Evolutionary conservation across 1,140 invertebrate species (phyloP), one percentile per base, ranked within the genome.

Genomic region (Ylistrum balloti): DNA sequence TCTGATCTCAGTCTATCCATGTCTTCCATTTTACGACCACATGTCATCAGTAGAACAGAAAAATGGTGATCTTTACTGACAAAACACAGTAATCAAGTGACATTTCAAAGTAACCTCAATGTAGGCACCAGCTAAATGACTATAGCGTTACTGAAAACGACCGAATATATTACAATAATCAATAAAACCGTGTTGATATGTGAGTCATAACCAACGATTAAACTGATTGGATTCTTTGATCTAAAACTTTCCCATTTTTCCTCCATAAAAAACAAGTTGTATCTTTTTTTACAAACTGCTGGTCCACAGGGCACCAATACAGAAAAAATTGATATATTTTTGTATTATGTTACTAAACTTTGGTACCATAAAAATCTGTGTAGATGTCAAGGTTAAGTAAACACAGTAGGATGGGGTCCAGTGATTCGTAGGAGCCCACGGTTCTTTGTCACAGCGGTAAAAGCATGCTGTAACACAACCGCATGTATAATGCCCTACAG

Each of bases 261-360:
- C 56, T 74, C 56, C 56, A 74, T 74, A 22, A 74, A 74, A 74
- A 74, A 74, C 56, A 74, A 74, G 56, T n/a, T 74, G 56, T 74
- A 74, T 74, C 56, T n/a, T n/a, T 74, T n/a, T 28, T 11, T 28
- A n/a, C 20, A 74, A 74, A 74, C 17, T 9, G n/a, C 22, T 28
- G 56, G 22, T 74, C 56, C 56, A 7, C 22, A n/a, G 56, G 56
- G 56, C 22, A 74, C 28, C 28, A 74, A 17, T 17, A 5, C 22
- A 9, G 5, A 28, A n/a, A 74, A 74, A 74, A n/a, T 74, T n/a
- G 56, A 74, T 74, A 74, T 11, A 74, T 74, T n/a, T 28, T n/a
- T 74, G n/a, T 74, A 74, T 74, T 28, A n/a, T 74, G 56, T 74
- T 74, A 74, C 56, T 28, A 5, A 74, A 74, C 56, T 74, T 74